These are phyloP conservation scores for Spongilla lacustris DNA, from an alignment of 37 sponge, comb jelly and placozoan species.

Conservation along the genomic window DNA sequence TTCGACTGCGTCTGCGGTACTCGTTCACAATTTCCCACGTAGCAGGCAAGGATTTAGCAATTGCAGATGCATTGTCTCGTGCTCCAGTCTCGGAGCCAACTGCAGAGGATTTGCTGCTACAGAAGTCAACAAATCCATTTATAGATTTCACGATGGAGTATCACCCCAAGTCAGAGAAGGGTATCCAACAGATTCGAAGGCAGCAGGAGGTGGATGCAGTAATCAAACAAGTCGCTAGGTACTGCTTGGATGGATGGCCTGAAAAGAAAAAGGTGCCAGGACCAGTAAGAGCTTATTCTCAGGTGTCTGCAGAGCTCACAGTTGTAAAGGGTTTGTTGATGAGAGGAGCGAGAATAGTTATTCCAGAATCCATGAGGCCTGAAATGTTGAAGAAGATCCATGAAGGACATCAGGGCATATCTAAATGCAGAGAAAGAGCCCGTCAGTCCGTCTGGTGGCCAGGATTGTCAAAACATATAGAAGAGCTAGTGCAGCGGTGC, in stretches of 20 bases:
- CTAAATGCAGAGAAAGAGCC: conserved; percentile 39
- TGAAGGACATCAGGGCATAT: conserved; percentile 49
- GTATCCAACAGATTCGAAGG: conserved; percentile 19
- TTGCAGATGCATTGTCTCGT: conserved; percentile 58
- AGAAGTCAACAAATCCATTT: neutral
- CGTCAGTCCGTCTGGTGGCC: conserved; percentile 55
- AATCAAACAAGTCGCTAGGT: conserved; percentile 19
- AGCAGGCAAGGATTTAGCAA: conserved; percentile 50
- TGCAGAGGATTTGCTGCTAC: neutral
- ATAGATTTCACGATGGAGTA: neutral
- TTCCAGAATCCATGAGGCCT: conserved; percentile 13
- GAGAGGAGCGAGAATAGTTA: conserved; percentile 33
- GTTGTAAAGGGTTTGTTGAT: conserved; percentile 43
- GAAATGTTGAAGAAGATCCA: conserved; percentile 41
- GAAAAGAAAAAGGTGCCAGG: neutral
- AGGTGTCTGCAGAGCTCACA: conserved; percentile 20
- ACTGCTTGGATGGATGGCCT: conserved; percentile 42
- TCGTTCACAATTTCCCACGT: conserved; percentile 53
- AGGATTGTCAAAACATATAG: conserved; percentile 24
- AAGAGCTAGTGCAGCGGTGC: conserved; percentile 28
- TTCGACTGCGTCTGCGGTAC: conserved; percentile 46
- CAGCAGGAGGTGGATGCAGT: conserved; percentile 40
- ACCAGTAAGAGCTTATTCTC: conserved; percentile 5
- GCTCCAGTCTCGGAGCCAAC: conserved; percentile 9
- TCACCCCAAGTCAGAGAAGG: conserved; percentile 37